Base-by-base conservation (phyloP, 1,140 invertebrate genomes). In the Leptinotarsa lineolata region DNA sequence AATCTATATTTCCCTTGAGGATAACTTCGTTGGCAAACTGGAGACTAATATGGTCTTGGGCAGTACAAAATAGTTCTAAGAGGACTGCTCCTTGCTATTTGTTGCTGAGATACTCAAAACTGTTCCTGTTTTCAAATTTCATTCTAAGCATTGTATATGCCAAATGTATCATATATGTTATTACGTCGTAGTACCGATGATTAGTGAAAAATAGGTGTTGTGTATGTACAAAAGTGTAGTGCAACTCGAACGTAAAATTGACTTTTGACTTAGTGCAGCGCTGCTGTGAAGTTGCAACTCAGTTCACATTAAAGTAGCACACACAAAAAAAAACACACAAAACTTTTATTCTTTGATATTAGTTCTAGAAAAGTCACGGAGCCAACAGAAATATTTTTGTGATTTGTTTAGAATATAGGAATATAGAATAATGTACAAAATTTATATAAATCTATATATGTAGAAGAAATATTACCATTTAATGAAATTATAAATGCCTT, bases 391-490 rank as follows among this genome's bases (percentile, higher is more conserved):
- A 81, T 84, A 84, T 84, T 84, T 84, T 83, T 84, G 83, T 84
- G 81, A 84, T 83, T 84, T 82, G 80, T 83, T 83, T 84, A 82
- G 79, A 79, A 73, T 77, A 78, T 81, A 81, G 72, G 76, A 74
- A 74, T 78, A 81, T 82, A 79, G 78, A 81, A 83, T 82, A 82
- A 82, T 84, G 83, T 84, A 84, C 83, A 84, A 84, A 84, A 83
- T 84, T 83, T 83, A 84, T 84, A 83, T 82, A 81, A 80, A 83
- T 81, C 79, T 81, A 81, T 83, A 83, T 82, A 82, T 83, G 81
- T 82, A 83, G 77, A 77, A 77, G 76, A 78, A 79, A 79, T 80
- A 81, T 79, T 79, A 81, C 74, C 70, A 80, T 80, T 81, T 80
- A 81, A 82, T 22, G 77, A 79, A 82, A 81, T 82, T 81, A 81